phyloP scores from a whole-genome alignment of 2,113 vertebrate species.

The Cricetomys ansorgei region DNA sequence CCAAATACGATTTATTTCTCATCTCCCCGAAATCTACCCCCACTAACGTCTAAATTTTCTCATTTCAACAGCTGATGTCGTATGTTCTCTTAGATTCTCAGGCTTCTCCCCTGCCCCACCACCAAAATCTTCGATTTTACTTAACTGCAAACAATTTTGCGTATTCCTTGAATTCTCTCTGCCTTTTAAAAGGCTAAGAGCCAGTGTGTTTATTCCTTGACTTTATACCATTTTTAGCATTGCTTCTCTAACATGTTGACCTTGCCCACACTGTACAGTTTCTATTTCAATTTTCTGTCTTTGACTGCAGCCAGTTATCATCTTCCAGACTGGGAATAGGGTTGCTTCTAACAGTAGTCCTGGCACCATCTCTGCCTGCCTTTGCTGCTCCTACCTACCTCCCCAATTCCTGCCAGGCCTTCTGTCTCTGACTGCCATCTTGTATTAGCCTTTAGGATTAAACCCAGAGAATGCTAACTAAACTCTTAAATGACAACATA shows the following conservation, averaged over 20 bases:
- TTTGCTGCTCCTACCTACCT: not conserved
- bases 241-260: not conserved
- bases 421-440: not conserved
- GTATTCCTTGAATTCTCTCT: not conserved
- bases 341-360: not conserved
- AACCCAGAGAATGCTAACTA: not conserved
- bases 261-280: not conserved
- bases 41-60: not conserved
- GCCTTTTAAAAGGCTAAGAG: not conserved
- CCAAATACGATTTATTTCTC: not conserved
- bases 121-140: constrained; percentile 16
- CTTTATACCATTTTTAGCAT: not conserved
- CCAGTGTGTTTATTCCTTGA: not conserved
- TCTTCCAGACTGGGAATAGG: not conserved
- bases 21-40: not conserved
- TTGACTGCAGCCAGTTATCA: not conserved
- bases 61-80: not conserved
- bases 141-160: constrained; percentile 24
- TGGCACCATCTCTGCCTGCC: not conserved
- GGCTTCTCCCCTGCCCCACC: not conserved
- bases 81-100: not conserved
- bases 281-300: not conserved
- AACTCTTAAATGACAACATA: not conserved
- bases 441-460: not conserved
- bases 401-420: not conserved